A percentile compares a stretch with the other conserved stretches of the same genome.
Conservation (phyloP, 2,797 vertebrate genomes). For the Callimico goeldii region DNA sequence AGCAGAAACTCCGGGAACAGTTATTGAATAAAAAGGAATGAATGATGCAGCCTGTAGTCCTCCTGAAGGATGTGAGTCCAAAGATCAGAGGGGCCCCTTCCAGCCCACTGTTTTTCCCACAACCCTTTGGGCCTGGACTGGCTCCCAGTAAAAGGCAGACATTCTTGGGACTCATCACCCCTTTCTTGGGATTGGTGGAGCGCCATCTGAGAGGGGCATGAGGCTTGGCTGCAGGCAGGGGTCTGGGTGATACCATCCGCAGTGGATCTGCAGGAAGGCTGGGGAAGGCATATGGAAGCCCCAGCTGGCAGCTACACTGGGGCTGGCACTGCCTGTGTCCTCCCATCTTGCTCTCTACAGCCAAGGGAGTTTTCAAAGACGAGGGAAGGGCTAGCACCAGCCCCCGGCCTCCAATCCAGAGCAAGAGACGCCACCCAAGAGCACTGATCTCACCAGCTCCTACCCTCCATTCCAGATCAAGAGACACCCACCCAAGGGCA, state of each 20-base stretch:
- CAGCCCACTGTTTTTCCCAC: neutral
- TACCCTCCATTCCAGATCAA: neutral
- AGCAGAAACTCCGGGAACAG: neutral
- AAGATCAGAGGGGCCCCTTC: neutral
- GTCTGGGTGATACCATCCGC: accelerated
- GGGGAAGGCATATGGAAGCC: neutral
- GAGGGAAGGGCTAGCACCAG: neutral
- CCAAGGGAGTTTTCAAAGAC: neutral
- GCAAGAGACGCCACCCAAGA: neutral
- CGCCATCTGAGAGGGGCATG: accelerated
- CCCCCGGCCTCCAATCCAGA: neutral
- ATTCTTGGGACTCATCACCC: neutral
- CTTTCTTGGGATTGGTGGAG: neutral
- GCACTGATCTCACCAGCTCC: neutral
- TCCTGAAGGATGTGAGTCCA: neutral
- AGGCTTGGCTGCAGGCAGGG: neutral
- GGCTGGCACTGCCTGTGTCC: too few relatives aligned
- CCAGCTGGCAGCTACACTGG: neutral
- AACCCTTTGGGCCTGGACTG: neutral
- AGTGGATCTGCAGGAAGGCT: neutral
- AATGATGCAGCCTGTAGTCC: too few relatives aligned
- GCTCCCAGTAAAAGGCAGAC: neutral
- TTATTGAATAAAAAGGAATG: neutral
- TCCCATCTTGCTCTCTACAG: neutral
- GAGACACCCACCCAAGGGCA: neutral